A percentile compares a stretch with the other conserved stretches of the same genome.
Conservation (phyloP, 1,140 invertebrate genomes). For the Oncopodura yosiiana region DNA sequence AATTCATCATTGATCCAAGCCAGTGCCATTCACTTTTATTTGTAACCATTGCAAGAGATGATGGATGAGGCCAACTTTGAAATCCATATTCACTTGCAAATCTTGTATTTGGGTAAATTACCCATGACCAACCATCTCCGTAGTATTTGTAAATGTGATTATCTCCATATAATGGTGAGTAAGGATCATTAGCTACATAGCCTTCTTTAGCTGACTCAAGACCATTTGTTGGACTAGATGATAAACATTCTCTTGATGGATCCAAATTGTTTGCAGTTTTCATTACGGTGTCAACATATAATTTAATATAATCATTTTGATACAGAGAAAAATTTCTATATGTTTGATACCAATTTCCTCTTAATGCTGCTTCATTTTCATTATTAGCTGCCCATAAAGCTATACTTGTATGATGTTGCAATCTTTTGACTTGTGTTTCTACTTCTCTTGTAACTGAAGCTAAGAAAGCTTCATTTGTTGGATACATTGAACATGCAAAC, state of each 20-base stretch:
- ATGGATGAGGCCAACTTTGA: conserved; percentile 66
- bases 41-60: conserved; percentile 3
- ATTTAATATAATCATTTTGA: conserved; percentile 68
- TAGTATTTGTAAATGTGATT: conserved; percentile 87
- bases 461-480: conserved; percentile 61
- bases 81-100: conserved; percentile 94
- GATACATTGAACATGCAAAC: conserved; percentile 96
- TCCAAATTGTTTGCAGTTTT: conserved; percentile 55
- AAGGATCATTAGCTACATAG: conserved; percentile 66
- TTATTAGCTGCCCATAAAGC: conserved; percentile 92
- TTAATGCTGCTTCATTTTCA: conserved; percentile 88
- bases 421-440: conserved; percentile 65
- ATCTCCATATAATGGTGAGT: conserved; percentile 73
- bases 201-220: conserved; percentile 60
- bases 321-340: conserved; percentile 49
- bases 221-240: conserved; percentile 91
- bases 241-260: conserved; percentile 55
- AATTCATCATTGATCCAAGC: conserved; percentile 52
- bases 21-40: conserved; percentile 49
- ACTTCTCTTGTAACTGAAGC: conserved; percentile 65
- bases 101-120: conserved; percentile 64
- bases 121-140: conserved; percentile 66
- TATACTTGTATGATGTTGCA: conserved; percentile 82
- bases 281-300: conserved; percentile 74
- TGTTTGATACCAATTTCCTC: conserved; percentile 62